Evolutionary conservation across 64 coral and sea anemone genomes (phyloP).

Genomic region (Pachyseris speciosa): DNA sequence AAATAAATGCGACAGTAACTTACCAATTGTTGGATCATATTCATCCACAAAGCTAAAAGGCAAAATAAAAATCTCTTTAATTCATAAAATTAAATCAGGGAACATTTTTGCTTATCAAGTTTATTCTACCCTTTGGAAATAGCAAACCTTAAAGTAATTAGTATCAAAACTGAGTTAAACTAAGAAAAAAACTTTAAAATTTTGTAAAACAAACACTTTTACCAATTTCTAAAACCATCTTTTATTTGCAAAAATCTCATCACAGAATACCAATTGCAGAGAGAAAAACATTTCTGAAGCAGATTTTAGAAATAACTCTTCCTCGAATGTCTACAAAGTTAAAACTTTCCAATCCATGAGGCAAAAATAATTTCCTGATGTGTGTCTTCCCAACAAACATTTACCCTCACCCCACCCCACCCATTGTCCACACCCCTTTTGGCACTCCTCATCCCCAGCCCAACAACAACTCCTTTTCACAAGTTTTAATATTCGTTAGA

Average conservation of each 20-base stretch:
- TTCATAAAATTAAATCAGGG: not conserved
- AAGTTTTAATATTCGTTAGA: not conserved
- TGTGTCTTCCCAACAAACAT: not conserved
- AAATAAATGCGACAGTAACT: not conserved
- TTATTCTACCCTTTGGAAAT: too few species aligned
- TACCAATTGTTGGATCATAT: constrained; percentile 99
- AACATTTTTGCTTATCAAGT: not conserved
- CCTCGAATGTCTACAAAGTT: not conserved
- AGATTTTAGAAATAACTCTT: too few species aligned
- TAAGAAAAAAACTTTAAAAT: too few species aligned
- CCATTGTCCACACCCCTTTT: constrained; percentile 6
- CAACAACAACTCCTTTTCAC: constrained; percentile 3
- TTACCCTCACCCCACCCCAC: constrained; percentile 7
- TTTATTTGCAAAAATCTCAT: too few species aligned
- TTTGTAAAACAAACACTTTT: too few species aligned
- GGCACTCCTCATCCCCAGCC: not conserved
- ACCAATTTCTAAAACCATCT: too few species aligned
- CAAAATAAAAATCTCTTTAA: constrained; percentile 10
- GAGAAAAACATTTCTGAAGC: too few species aligned
- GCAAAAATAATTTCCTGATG: not conserved
- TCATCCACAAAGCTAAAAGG: constrained; percentile 97
- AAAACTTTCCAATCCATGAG: not conserved
- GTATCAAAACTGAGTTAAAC: too few species aligned
- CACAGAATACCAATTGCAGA: too few species aligned
- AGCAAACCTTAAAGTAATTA: too few species aligned